Conservation (phyloP, 1,140 invertebrate genomes). For the Oscheius sp. region DNA sequence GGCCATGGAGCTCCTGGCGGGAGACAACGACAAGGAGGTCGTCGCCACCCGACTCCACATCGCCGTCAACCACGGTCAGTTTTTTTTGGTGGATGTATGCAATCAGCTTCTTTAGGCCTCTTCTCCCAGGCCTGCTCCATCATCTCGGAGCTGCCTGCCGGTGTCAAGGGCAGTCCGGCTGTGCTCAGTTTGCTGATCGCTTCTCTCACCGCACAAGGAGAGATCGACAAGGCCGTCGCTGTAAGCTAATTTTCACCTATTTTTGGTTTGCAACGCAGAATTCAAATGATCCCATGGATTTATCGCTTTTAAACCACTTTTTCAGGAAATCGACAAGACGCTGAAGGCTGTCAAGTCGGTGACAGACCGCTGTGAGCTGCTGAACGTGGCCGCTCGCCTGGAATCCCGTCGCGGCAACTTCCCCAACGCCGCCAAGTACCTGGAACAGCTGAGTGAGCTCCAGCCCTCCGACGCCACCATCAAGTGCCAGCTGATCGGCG, state of each 20-base stretch:
- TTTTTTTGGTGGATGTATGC: neutral
- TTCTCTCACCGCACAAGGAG: neutral
- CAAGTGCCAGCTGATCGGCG: constrained; percentile 22
- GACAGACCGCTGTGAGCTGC: neutral
- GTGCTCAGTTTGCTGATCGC: neutral
- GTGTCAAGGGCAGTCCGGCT: neutral
- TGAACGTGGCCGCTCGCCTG: constrained; percentile 14
- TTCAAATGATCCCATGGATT: too few species aligned
- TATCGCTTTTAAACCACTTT: neutral
- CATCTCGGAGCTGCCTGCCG: neutral
- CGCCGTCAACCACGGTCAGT: constrained; percentile 2
- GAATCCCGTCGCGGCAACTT: constrained; percentile 64
- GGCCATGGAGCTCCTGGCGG: constrained; percentile 8
- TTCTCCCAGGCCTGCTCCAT: neutral
- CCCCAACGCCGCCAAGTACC: neutral
- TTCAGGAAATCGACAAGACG: neutral
- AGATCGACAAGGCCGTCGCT: neutral
- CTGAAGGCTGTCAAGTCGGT: neutral
- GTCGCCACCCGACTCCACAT: neutral
- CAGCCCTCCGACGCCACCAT: constrained; percentile 18
- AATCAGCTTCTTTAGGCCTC: neutral
- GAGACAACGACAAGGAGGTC: neutral
- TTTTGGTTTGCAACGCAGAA: too few species aligned
- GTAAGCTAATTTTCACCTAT: neutral
- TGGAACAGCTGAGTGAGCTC: constrained; percentile 15